Evolutionary conservation across 1,140 invertebrate genomes (phyloP).

Genomic region (Bemisia tabaci): DNA sequence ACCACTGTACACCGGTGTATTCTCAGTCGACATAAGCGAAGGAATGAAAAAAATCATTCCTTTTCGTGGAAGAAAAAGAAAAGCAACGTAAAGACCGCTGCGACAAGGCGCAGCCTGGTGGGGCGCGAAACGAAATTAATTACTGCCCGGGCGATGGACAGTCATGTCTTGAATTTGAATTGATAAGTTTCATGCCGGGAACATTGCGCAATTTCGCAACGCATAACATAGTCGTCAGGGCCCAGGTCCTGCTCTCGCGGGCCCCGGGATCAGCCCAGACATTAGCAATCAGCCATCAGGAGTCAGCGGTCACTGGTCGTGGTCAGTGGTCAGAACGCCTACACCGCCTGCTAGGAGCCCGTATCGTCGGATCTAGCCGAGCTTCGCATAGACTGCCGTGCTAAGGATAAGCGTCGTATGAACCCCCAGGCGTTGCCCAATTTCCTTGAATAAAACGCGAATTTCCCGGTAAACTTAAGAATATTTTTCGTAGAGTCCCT

Average conservation of each 20-base stretch:
- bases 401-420: no score
- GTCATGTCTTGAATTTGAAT: not conserved
- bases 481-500: no score
- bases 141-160: not conserved
- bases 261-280: not conserved
- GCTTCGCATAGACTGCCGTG: no score
- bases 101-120: not conserved
- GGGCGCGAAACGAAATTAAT: not conserved
- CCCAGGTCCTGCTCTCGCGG: not conserved
- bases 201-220: not conserved
- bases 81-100: not conserved
- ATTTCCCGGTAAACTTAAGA: no score
- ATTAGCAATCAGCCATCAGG: not conserved
- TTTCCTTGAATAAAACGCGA: no score
- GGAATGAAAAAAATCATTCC: no score
- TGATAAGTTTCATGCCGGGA: not conserved
- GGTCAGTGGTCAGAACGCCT: not conserved
- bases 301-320: not conserved
- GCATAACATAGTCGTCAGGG: not conserved
- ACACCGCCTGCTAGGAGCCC: no score
- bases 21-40: no score
- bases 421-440: no score
- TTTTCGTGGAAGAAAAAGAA: no score
- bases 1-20: no score
- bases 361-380: no score